A percentile compares a stretch with the other conserved stretches of the same genome.
Conservation (phyloP, 2,888 invertebrate species). For the Tiliacea aurago region DNA sequence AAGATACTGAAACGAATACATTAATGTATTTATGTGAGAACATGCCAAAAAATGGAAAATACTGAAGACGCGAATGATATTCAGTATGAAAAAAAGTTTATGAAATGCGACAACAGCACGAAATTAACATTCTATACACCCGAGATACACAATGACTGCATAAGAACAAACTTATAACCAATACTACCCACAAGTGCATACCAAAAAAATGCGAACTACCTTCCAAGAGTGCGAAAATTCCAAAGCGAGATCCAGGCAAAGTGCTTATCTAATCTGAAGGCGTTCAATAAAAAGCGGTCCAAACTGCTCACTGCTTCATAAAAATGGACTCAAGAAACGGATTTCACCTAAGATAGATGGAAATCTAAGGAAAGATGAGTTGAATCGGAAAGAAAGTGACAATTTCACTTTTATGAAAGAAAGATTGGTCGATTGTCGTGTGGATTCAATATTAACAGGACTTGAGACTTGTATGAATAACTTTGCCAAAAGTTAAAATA, state of each 20-base stretch:
- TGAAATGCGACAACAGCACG: neutral
- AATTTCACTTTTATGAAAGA: neutral
- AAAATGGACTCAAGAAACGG: conserved; percentile 10
- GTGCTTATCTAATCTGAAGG: neutral
- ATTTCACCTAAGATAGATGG: conserved; percentile 48
- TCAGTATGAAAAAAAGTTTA: fast-evolving
- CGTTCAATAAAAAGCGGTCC: neutral
- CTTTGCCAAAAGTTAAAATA: neutral
- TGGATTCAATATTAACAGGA: conserved; percentile 37
- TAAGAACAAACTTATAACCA: neutral
- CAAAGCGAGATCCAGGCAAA: conserved; percentile 1
- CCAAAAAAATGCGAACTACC: conserved; percentile 12
- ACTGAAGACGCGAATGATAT: neutral
- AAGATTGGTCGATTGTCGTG: conserved; percentile 25
- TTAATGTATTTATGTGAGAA: neutral
- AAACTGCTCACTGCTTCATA: conserved; percentile 19
- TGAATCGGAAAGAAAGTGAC: conserved; percentile 7
- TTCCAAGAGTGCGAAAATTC: conserved; percentile 10
- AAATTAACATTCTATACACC: neutral
- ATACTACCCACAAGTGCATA: conserved; percentile 38
- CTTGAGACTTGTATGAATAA: neutral
- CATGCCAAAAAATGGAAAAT: neutral
- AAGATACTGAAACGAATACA: neutral
- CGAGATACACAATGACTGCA: neutral
- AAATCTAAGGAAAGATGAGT: neutral